Percentiles rank a stretch among this genome's conserved stretches.
Conservation (phyloP, 2,888 invertebrate species). For the Gnatocerus cornutus region DNA sequence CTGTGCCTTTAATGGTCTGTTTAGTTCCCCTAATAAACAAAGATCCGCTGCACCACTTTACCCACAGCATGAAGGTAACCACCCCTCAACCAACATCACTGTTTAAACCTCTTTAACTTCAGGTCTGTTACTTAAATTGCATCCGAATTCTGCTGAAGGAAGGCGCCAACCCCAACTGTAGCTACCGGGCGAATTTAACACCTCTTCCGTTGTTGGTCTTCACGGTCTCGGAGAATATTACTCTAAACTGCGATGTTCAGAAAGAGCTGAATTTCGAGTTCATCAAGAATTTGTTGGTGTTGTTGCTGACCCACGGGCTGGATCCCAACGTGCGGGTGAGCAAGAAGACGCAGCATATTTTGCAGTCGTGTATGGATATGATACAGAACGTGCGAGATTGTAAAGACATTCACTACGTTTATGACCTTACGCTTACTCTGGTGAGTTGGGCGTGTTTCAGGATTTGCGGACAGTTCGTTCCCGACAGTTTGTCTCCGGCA, state of each 20-base stretch:
- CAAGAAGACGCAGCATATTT: constrained; percentile 79
- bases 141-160: constrained; percentile 80
- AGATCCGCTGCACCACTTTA: constrained; percentile 81
- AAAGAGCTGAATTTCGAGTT: constrained; percentile 81
- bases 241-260: constrained; percentile 78
- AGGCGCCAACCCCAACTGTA: constrained; percentile 84
- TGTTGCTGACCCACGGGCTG: constrained; percentile 79
- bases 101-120: no score
- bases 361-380: constrained; percentile 81
- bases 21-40: constrained; percentile 84
- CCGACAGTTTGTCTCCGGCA: no score
- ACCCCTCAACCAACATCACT: not conserved
- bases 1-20: constrained; percentile 83
- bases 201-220: constrained; percentile 82
- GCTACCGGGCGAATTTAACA: constrained; percentile 79
- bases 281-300: constrained; percentile 79
- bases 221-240: constrained; percentile 81
- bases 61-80: constrained; percentile 81
- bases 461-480: no score
- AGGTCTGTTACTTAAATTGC: constrained; percentile 83
- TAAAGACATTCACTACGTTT: constrained; percentile 80
- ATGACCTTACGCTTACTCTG: constrained; percentile 80
- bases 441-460: no score
- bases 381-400: constrained; percentile 80
- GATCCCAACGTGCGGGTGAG: constrained; percentile 77